Evolutionary conservation across 2,888 invertebrate genomes (phyloP), one percentile per base, ranked within the genome.

Genomic region (Drosophila dives): DNA sequence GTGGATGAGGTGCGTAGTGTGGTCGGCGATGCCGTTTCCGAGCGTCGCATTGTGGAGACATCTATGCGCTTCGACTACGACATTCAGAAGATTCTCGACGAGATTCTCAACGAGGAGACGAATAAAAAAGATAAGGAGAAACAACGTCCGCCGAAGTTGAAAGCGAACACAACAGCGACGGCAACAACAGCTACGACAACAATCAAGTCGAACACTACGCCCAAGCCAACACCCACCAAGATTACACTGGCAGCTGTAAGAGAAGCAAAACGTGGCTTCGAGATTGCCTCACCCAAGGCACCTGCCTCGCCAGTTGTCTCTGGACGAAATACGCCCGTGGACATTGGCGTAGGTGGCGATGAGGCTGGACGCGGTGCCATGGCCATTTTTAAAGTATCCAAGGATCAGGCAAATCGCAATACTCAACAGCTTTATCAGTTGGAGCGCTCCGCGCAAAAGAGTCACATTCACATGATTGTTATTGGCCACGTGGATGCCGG

Each of bases 381-480:
- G 10, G 49, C 64, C n/a, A 66, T 86, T n/a, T 90, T 85, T 40
- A 92, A 90, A 62, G 87, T 92, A 6, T 89, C 91, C 2, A 93
- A 91, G 58, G 93, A 93, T 53, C 91, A 91, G 73, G 93, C 94
- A 49, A 94, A 94, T 56, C 93, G 92, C 51, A 94, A 93, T 90
- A 90, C 91, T 2, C 92, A 93, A 72, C 86, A 92, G 50, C 94
- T 96, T 80, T 98, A 96, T 87, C 94, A 94, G 58, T 95, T 95
- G 85, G 97, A 97, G 90, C 95, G 98, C 80, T 96, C 96, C 0
- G 94, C 95, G n/a, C 95, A 95, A 20, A 99, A 99, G 91, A 96
- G 97, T 42, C 96, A 97, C 90, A 94, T 99, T 69, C 98, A 99
- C 91, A 95, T 99, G 94, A 97, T 98, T 73, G 97, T 98, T 12